phyloP scores from a whole-genome alignment of 2,888 invertebrate genomes.

The Eupsilia transversa region DNA sequence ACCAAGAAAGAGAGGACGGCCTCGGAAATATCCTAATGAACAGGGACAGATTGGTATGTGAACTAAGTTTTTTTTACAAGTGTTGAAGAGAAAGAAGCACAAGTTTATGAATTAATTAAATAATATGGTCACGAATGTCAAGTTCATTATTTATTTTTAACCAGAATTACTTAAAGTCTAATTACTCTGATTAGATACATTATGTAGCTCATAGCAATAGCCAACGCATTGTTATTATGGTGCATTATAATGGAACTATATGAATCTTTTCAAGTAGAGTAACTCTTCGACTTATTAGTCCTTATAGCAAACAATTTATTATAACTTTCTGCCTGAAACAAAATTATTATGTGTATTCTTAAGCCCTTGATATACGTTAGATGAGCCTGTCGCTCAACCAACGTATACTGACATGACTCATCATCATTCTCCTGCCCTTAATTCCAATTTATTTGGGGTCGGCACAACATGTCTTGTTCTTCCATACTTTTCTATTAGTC shows the following conservation, averaged over 20 bases:
- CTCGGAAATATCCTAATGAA: slow-evolving; percentile 88
- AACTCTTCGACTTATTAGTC: neutral
- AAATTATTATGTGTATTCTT: neutral
- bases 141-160: neutral
- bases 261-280: neutral
- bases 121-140: neutral
- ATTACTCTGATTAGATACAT: neutral
- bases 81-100: neutral
- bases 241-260: neutral
- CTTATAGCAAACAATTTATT: neutral
- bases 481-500: too few relatives aligned
- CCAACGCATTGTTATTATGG: neutral
- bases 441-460: too few relatives aligned
- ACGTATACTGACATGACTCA: too few relatives aligned
- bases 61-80: neutral
- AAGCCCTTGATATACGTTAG: too few relatives aligned
- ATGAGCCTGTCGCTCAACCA: too few relatives aligned
- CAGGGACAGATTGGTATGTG: slow-evolving; percentile 86
- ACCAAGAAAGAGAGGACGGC: slow-evolving; percentile 84
- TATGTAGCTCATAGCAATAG: neutral
- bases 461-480: too few relatives aligned
- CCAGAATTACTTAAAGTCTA: neutral
- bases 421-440: too few relatives aligned
- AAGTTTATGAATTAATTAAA: neutral
- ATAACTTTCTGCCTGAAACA: neutral